Evolutionary conservation across 2,888 invertebrate species (phyloP).

Genomic region (Notodonta dromedarius): DNA sequence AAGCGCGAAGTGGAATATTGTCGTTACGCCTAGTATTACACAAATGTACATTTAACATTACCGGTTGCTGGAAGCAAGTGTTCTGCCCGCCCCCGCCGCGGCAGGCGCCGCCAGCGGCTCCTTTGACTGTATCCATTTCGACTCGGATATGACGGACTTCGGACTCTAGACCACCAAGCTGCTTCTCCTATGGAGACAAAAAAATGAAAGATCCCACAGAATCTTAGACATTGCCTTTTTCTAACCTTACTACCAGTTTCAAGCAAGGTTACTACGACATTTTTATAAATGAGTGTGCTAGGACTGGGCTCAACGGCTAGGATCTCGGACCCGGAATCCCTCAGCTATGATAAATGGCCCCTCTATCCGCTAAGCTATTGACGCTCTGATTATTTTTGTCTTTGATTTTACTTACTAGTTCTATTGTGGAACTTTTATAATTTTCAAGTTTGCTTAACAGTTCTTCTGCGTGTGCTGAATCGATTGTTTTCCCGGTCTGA

Average conservation of each 20-base stretch:
- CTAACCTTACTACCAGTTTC: no score
- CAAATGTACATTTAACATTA: constrained; percentile 21
- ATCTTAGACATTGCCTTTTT: no score
- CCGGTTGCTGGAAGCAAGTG: constrained; percentile 67
- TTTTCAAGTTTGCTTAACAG: constrained; percentile 58
- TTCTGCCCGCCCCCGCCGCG: constrained; percentile 56
- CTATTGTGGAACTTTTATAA: constrained; percentile 56
- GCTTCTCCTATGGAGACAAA: constrained; percentile 77
- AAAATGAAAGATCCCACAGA: neutral
- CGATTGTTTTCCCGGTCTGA: constrained; percentile 43
- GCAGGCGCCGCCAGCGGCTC: constrained; percentile 45
- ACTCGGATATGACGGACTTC: constrained; percentile 82
- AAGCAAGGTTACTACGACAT: no score
- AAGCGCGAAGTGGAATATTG: no score
- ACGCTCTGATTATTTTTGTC: no score
- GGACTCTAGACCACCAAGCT: constrained; percentile 83
- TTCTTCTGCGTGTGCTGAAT: constrained; percentile 45
- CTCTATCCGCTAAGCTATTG: no score
- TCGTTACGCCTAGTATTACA: no score
- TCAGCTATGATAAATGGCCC: no score
- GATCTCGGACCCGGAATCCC: no score
- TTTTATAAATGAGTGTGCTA: no score
- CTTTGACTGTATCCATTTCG: constrained; percentile 58
- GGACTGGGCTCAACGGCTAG: no score
- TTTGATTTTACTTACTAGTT: constrained; percentile 53